Evolutionary conservation across 1,140 invertebrate species (phyloP).

Genomic region (Neodiprion lecontei): DNA sequence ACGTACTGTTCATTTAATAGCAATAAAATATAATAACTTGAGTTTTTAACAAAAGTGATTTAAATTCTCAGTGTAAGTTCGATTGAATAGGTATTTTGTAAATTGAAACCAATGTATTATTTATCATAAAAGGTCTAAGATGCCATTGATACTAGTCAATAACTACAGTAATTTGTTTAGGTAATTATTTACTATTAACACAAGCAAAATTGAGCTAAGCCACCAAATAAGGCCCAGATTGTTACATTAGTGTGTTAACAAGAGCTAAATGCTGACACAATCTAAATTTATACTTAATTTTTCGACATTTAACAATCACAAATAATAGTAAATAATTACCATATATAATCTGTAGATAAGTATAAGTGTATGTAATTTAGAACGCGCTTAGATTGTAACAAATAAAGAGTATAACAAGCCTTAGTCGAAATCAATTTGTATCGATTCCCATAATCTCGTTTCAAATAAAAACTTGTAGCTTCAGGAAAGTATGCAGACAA

Average conservation of each 20-base stretch:
- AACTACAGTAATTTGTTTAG: constrained; percentile 36
- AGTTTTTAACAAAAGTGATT: constrained; percentile 18
- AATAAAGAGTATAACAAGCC: constrained; percentile 34
- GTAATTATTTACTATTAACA: constrained; percentile 41
- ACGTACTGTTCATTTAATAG: constrained; percentile 24
- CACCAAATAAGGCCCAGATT: neutral
- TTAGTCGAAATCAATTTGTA: neutral
- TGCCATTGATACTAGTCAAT: constrained; percentile 30
- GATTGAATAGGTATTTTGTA: constrained; percentile 27
- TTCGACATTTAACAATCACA: neutral
- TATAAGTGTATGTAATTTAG: constrained; percentile 28
- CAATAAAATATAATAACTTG: constrained; percentile 32
- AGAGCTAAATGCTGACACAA: neutral
- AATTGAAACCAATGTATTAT: constrained; percentile 1
- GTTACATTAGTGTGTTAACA: neutral
- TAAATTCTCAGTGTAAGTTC: constrained; percentile 22
- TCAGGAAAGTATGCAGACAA: too few relatives aligned
- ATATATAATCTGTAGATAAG: constrained; percentile 39
- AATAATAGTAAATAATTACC: constrained; percentile 40
- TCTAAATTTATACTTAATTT: neutral
- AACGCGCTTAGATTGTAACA: constrained; percentile 36
- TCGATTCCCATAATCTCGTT: too few relatives aligned
- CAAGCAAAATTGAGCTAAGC: constrained; percentile 19
- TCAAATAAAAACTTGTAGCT: too few relatives aligned
- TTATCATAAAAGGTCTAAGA: constrained; percentile 29